Base-by-base conservation (phyloP, 2,113 vertebrate genomes). In the Anguilla japonica region DNA sequence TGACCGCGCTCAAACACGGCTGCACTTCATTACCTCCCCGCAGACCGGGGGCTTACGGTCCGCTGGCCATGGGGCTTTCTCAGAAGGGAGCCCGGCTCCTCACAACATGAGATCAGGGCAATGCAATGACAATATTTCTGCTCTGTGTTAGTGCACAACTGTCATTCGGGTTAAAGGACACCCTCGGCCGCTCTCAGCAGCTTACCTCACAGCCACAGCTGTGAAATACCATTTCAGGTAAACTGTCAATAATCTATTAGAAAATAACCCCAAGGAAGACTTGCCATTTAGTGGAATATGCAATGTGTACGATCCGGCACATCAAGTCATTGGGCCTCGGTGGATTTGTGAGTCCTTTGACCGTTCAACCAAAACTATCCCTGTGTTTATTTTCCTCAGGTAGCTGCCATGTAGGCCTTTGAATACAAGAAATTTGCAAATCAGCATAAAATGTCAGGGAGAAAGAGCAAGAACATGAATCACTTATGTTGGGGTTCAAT, bases 21-120 rank as follows among this genome's bases (percentile, higher is more conserved):
- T 46, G 83, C 41, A 63, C 85, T 29, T 84, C 75, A 87, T 57
- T 83, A 83, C 34, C 20, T 39, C 20, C 2, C 41, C 16, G 41
- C 53, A 41, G 39, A 26, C 67, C 80, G 9, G 15, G 80, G 56
- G 11, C 39, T 26, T 75, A 75, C 11, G 71, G n/a, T 75, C 71
- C 50, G 16, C 16, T 63, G n/a, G 26, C 5, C 60, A 34, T 67
- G 60, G 78, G 56, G 40, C 81, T 71, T 53, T 39, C 53, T 50
- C 46, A 34, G 82, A n/a, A 57, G 40, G 82, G n/a, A 43, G 78
- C 34, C 5, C 78, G 40, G 78, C 5, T 80, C 39, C 39, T 29
- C 79, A 41, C 14, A 40, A 41, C 79, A 40, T 5, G 71, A 22
- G 79, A 80, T 40, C 39, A 41, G 40, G 41, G 39, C 39, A 80